A percentile compares a stretch with the other conserved stretches of the same genome.
These are phyloP conservation scores for Cephalopachus bancanus DNA, from an alignment of 2,797 vertebrate species.

Conservation along the genomic window DNA sequence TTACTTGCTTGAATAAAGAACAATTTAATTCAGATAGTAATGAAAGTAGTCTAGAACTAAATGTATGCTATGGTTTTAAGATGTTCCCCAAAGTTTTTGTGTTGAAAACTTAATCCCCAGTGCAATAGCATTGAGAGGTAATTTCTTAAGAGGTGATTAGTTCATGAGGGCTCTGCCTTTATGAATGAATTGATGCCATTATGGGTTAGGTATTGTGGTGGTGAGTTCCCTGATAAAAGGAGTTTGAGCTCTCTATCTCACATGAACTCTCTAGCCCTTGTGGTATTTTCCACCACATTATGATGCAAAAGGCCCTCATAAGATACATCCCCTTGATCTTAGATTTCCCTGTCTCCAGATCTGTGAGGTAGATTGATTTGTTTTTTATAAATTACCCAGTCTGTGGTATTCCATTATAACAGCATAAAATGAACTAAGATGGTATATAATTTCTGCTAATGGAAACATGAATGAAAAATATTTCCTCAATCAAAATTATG, in stretches of 20 bases:
- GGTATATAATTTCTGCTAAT: slow-evolving; percentile 24
- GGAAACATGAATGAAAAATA: slow-evolving; percentile 40
- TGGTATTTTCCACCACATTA: background rate
- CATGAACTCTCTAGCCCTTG: background rate
- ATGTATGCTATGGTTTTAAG: background rate
- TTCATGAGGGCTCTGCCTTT: background rate
- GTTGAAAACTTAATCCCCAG: background rate
- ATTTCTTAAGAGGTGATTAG: background rate
- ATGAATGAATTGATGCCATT: background rate
- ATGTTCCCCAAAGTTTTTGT: background rate
- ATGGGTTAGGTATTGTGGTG: background rate
- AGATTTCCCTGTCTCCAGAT: background rate
- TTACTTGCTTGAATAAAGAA: slow-evolving; percentile 26
- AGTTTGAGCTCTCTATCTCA: background rate
- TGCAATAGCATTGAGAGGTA: background rate
- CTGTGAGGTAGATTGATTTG: background rate
- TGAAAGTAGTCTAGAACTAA: slow-evolving; percentile 14
- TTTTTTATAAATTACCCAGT: background rate
- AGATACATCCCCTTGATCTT: background rate
- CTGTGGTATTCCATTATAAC: background rate
- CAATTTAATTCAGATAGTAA: slow-evolving; percentile 27
- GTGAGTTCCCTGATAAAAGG: background rate
- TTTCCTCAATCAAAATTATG: background rate
- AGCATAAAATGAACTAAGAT: background rate
- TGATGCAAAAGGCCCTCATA: background rate